These are phyloP conservation scores for Macroteleia sp. DNA, from an alignment of 2,888 invertebrate species.

Conservation along the genomic window DNA sequence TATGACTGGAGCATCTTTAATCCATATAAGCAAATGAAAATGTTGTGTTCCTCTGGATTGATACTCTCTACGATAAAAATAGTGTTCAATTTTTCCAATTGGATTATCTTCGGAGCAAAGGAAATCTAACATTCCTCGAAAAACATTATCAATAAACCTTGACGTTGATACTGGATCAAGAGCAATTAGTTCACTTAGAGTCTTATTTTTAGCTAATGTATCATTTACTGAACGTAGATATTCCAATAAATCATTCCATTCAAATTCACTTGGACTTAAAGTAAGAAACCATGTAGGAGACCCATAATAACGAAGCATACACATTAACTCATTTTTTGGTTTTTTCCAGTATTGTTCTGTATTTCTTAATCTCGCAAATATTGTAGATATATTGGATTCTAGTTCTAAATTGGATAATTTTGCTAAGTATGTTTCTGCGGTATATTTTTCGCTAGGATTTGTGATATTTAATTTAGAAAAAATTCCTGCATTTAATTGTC, in stretches of 20 bases:
- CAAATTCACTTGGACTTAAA: slow-evolving; percentile 67
- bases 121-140: slow-evolving; percentile 8
- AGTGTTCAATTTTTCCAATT: slow-evolving; percentile 11
- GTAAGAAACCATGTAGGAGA: slow-evolving; percentile 69
- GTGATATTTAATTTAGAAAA: too few species aligned
- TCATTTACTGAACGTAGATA: slow-evolving; percentile 68
- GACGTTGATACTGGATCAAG: slow-evolving; percentile 73
- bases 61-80: slow-evolving; percentile 3
- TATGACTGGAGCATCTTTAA: slow-evolving; percentile 70
- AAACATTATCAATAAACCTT: slow-evolving; percentile 66
- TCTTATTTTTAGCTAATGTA: neutral
- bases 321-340: too few species aligned
- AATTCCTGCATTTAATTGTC: slow-evolving; percentile 29
- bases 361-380: too few species aligned
- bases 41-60: slow-evolving; percentile 14
- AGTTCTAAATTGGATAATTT: too few species aligned
- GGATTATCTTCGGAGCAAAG: slow-evolving; percentile 10
- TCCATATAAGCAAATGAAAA: slow-evolving; percentile 72
- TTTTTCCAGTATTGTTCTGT: too few species aligned
- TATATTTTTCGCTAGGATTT: too few species aligned
- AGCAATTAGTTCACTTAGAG: neutral
- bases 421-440: too few species aligned
- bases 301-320: too few species aligned
- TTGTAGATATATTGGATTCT: too few species aligned
- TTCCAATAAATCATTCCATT: too few species aligned